Percentiles rank a stretch among this genome's conserved stretches.
Conservation (phyloP, 2,888 invertebrate species). For the Tethea ocularis region DNA sequence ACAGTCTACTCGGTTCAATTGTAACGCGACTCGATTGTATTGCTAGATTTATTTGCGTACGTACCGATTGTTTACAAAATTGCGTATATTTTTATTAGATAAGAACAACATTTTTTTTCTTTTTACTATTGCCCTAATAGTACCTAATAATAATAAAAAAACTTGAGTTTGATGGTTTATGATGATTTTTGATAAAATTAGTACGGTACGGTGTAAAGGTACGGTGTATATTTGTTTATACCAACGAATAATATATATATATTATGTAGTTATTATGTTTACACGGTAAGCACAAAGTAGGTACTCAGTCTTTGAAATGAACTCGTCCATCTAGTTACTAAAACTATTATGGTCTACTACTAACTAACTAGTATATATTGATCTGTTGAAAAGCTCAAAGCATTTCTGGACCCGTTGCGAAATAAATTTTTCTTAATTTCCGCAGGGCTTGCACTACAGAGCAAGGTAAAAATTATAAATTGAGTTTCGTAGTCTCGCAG, state of each 20-base stretch:
- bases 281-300: neutral
- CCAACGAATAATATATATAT: too few species aligned
- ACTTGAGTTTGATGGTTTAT: too few species aligned
- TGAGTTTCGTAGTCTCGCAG: neutral
- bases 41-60: neutral
- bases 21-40: constrained; percentile 16
- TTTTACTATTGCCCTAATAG: too few species aligned
- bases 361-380: neutral
- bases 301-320: neutral
- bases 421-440: constrained; percentile 4
- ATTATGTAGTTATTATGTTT: too few species aligned
- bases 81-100: too few species aligned
- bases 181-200: too few species aligned
- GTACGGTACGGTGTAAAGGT: too few species aligned
- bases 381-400: neutral
- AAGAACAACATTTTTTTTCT: too few species aligned
- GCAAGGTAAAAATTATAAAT: neutral
- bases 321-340: neutral
- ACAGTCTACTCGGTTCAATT: constrained; percentile 14
- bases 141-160: too few species aligned
- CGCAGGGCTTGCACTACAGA: constrained; percentile 4
- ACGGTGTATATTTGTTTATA: too few species aligned
- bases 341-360: neutral
- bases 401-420: neutral
- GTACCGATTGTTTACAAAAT: neutral